A percentile compares a stretch with the other conserved stretches of the same genome.
Evolutionary conservation across 2,797 vertebrate genomes (phyloP).

Genomic region (Dendrocincla tyrannina): DNA sequence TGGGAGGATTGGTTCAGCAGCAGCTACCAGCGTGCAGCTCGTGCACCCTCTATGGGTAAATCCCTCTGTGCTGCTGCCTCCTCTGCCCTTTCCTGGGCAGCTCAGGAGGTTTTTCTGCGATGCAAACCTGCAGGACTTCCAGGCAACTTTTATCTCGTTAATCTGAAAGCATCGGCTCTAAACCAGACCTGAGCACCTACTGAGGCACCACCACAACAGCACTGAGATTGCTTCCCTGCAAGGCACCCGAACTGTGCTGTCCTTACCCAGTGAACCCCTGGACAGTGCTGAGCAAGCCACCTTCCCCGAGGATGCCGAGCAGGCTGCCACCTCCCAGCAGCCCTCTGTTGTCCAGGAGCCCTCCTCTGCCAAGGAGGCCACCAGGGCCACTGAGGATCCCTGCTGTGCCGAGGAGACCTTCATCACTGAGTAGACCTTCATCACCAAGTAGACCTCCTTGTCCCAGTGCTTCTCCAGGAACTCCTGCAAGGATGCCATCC

Average conservation of each 20-base stretch:
- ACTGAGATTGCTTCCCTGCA: accelerated
- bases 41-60: not conserved
- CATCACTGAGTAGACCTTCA: not conserved
- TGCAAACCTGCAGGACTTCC: not conserved
- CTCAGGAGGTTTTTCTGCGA: not conserved
- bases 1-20: accelerated
- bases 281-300: constrained; percentile 62
- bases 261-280: constrained; percentile 74
- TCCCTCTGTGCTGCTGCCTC: accelerated
- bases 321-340: constrained; percentile 52
- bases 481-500: not conserved
- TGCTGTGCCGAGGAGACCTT: not conserved
- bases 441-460: constrained; percentile 31
- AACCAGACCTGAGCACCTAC: not conserved
- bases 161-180: not conserved
- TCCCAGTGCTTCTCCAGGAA: not conserved
- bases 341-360: constrained; percentile 54
- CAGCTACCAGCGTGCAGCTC: accelerated
- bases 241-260: accelerated
- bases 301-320: constrained; percentile 46
- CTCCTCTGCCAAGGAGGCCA: constrained; percentile 49
- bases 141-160: not conserved
- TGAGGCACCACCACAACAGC: not conserved
- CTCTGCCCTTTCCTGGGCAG: accelerated
- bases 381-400: constrained; percentile 47